A percentile compares a stretch with the other conserved stretches of the same genome.
phyloP scores from a whole-genome alignment of 1,140 invertebrate species.

The Nautilus pompilius region DNA sequence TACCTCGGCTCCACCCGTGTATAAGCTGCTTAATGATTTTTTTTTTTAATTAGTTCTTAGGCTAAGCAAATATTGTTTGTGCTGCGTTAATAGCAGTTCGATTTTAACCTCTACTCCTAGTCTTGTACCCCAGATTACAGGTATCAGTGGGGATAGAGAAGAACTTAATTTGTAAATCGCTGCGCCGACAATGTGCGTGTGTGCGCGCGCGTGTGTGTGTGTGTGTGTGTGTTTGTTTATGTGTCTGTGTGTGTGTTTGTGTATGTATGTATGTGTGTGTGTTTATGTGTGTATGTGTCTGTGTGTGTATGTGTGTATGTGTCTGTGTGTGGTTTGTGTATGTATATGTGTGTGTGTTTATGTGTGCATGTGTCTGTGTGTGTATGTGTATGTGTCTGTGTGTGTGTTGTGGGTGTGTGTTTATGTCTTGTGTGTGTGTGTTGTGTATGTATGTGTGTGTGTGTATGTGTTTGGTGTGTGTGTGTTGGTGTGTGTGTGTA shows the following conservation, averaged over 20 bases:
- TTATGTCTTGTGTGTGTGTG: neutral
- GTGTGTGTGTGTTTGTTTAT: neutral
- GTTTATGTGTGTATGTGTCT: neutral
- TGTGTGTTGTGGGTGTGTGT: neutral
- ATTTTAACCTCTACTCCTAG: too few relatives aligned
- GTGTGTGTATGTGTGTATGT: neutral
- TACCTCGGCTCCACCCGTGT: too few relatives aligned
- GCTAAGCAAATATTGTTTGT: neutral
- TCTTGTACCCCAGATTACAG: too few relatives aligned
- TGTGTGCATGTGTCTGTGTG: neutral
- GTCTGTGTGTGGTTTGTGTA: neutral
- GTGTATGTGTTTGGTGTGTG: neutral
- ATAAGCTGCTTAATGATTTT: too few relatives aligned
- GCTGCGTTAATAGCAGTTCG: neutral
- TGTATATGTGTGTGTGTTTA: neutral
- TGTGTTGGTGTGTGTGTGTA: neutral
- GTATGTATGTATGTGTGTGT: neutral
- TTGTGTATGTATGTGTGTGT: neutral
- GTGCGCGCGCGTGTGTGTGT: too few relatives aligned
- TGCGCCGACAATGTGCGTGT: too few relatives aligned
- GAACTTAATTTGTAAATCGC: neutral
- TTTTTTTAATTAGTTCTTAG: neutral
- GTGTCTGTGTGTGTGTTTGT: neutral
- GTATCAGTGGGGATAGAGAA: neutral
- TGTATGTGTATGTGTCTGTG: neutral